Evolutionary conservation across 2,113 vertebrate species (phyloP).

Genomic region (Ginglymostoma cirratum): DNA sequence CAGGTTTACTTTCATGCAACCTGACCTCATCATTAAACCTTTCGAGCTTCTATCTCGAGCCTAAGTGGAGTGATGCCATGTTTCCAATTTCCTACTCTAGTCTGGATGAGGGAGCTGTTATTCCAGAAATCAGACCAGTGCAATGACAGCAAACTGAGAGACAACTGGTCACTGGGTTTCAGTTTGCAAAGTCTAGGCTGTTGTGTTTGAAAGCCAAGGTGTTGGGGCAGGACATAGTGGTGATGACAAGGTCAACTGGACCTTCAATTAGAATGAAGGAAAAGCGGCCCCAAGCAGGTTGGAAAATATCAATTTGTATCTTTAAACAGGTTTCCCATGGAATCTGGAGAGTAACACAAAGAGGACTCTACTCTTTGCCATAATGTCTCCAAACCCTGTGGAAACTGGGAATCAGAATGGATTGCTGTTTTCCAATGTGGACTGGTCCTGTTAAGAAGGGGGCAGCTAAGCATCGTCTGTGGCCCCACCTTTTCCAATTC

Average conservation of each 20-base stretch:
- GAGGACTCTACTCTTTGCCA: neutral
- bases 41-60: neutral
- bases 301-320: neutral
- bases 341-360: neutral
- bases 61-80: neutral
- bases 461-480: neutral
- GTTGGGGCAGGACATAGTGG: neutral
- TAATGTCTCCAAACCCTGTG: neutral
- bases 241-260: neutral
- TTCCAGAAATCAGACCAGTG: neutral
- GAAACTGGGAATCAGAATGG: neutral
- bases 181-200: neutral
- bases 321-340: neutral
- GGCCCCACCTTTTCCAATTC: neutral
- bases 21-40: neutral
- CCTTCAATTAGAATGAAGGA: neutral
- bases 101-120: neutral
- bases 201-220: neutral
- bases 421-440: neutral
- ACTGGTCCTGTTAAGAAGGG: neutral
- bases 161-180: neutral
- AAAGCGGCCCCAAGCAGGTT: neutral
- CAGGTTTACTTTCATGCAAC: neutral
- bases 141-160: neutral
- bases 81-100: neutral